Evolutionary conservation across 2,113 vertebrate genomes (phyloP).

Genomic region (Dicrurus megarhynchus): DNA sequence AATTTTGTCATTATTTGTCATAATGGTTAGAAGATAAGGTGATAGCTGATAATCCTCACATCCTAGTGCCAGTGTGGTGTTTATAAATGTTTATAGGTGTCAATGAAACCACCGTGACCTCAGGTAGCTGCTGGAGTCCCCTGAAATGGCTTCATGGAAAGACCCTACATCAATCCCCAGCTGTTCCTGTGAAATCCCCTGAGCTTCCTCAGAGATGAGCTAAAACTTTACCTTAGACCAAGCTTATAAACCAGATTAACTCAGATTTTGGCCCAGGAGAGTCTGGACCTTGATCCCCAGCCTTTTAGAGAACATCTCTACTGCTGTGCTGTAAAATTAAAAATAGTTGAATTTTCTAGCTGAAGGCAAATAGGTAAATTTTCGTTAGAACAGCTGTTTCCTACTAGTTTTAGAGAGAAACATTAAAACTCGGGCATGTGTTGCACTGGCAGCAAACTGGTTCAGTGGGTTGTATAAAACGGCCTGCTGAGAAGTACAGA

Average conservation of each 20-base stretch:
- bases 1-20: background rate
- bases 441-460: background rate
- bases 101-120: background rate
- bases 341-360: background rate
- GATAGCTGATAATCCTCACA: background rate
- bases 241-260: background rate
- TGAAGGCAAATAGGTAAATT: background rate
- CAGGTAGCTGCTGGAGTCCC: background rate
- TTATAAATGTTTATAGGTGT: background rate
- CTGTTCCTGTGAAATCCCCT: background rate
- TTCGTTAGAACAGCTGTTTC: background rate
- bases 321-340: background rate
- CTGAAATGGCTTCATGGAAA: background rate
- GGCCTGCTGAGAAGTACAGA: background rate
- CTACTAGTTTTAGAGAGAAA: background rate
- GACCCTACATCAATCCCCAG: background rate
- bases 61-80: background rate
- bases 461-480: background rate
- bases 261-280: background rate
- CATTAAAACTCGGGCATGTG: background rate
- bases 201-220: background rate
- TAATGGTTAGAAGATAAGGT: background rate
- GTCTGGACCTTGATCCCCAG: background rate
- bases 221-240: background rate
- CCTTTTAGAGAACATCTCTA: background rate